These are phyloP conservation scores for Euclidia mi DNA, from an alignment of 2,888 invertebrate species.

Conservation along the genomic window DNA sequence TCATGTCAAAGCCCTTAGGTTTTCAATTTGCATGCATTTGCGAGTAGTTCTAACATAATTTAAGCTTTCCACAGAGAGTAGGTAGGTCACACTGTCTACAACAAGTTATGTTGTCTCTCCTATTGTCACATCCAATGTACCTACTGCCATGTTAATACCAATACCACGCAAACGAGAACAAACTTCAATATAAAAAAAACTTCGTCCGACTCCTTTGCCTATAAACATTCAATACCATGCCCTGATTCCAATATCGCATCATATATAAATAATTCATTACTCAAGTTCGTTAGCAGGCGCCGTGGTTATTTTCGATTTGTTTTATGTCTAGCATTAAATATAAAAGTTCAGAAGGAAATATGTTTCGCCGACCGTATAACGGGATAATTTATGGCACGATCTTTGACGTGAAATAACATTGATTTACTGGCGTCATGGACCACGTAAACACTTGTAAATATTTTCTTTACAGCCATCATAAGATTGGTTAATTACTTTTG, in stretches of 20 bases:
- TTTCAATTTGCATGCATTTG: neutral
- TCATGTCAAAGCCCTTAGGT: neutral
- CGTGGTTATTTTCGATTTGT: constrained; percentile 39
- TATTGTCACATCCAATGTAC: constrained; percentile 22
- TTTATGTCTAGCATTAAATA: constrained; percentile 22
- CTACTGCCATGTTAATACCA: constrained; percentile 5
- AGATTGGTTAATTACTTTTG: constrained; percentile 15
- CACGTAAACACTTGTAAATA: constrained; percentile 1
- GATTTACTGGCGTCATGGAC: constrained; percentile 16
- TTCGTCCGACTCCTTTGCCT: constrained; percentile 5
- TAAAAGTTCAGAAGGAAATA: constrained; percentile 36
- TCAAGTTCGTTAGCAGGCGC: constrained; percentile 29
- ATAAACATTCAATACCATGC: constrained; percentile 18
- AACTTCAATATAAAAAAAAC: constrained; percentile 1
- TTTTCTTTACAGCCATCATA: constrained; percentile 7
- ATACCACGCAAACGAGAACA: neutral
- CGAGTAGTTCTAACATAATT: neutral
- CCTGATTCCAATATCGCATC: constrained; percentile 15
- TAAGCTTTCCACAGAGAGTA: constrained; percentile 3
- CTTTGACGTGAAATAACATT: constrained; percentile 27
- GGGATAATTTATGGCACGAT: constrained; percentile 17
- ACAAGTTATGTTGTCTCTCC: constrained; percentile 14
- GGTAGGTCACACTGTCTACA: neutral
- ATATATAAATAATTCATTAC: constrained; percentile 20
- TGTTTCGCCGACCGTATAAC: constrained; percentile 32